Conservation (phyloP, 2,888 invertebrate genomes). For the Pterostichus madidus region DNA sequence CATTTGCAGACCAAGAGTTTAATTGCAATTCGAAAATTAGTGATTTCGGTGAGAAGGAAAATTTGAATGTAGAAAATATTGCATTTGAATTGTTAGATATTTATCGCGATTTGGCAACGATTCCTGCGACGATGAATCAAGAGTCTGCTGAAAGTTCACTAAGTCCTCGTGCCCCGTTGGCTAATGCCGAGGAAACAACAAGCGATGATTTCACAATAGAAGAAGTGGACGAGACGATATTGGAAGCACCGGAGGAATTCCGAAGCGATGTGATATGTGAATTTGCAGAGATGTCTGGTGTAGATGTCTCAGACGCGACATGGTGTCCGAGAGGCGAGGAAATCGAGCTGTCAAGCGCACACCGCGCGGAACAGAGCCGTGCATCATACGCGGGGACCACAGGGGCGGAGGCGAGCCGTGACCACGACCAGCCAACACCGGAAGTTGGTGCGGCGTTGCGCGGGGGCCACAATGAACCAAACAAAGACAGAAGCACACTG, state of each 20-base stretch:
- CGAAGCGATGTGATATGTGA: conserved; percentile 64
- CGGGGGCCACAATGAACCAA: conserved; percentile 22
- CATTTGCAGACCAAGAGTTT: conserved; percentile 21
- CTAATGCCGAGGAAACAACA: conserved; percentile 41
- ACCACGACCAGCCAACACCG: conserved; percentile 58
- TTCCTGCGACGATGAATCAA: conserved; percentile 29
- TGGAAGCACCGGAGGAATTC: conserved; percentile 72
- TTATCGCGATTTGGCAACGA: conserved; percentile 45
- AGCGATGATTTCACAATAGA: conserved; percentile 52
- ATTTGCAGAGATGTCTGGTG: conserved; percentile 2
- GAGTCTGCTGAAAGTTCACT: conserved; percentile 48
- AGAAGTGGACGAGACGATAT: conserved; percentile 67
- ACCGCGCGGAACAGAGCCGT: conserved; percentile 36
- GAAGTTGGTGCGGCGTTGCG: conserved; percentile 27
- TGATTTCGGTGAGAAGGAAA: neutral
- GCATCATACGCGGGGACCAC: conserved; percentile 29
- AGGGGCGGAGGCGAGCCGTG: conserved; percentile 44
- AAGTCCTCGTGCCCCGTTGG: conserved; percentile 63
- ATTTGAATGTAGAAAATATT: conserved; percentile 29
- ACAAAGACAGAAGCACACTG: conserved; percentile 36
- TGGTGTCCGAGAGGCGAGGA: conserved; percentile 41
- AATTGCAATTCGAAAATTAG: conserved; percentile 1
- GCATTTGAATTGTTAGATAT: conserved; percentile 59
- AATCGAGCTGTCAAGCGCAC: conserved; percentile 62
- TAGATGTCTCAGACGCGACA: conserved; percentile 26